These are phyloP conservation scores for Cosmia pyralina DNA, from an alignment of 2,888 invertebrate genomes.

Conservation along the genomic window DNA sequence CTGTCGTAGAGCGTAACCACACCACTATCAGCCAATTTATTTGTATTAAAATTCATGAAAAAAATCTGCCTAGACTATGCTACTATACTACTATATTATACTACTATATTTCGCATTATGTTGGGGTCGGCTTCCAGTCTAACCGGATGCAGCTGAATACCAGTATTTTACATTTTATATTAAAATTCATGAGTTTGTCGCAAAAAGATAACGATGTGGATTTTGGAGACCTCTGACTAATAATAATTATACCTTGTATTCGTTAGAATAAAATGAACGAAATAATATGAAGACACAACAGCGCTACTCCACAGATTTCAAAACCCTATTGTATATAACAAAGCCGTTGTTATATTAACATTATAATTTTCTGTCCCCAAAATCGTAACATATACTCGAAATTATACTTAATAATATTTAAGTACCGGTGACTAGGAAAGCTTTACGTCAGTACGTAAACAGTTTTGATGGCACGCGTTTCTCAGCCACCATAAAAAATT, in stretches of 20 bases:
- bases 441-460: not conserved
- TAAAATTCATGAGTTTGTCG: too few species aligned
- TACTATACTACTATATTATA: too few species aligned
- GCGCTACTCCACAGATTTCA: constrained; percentile 28
- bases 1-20: not conserved
- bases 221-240: too few species aligned
- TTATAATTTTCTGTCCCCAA: constrained; percentile 3
- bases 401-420: constrained; percentile 29
- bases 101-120: too few species aligned
- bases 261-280: not conserved
- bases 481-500: not conserved
- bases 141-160: too few species aligned
- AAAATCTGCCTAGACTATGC: too few species aligned
- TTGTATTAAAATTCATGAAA: not conserved
- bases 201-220: too few species aligned
- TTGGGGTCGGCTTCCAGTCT: too few species aligned
- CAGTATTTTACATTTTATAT: too few species aligned
- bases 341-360: constrained; percentile 24
- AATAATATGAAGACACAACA: not conserved
- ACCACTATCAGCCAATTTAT: not conserved
- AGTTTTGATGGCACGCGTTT: constrained; percentile 1
- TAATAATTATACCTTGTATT: too few species aligned
- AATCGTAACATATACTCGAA: not conserved
- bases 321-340: constrained; percentile 17
- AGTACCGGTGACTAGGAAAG: not conserved